Evolutionary conservation across 2,888 invertebrate genomes (phyloP).

Genomic region (Andrena haemorrhoa): DNA sequence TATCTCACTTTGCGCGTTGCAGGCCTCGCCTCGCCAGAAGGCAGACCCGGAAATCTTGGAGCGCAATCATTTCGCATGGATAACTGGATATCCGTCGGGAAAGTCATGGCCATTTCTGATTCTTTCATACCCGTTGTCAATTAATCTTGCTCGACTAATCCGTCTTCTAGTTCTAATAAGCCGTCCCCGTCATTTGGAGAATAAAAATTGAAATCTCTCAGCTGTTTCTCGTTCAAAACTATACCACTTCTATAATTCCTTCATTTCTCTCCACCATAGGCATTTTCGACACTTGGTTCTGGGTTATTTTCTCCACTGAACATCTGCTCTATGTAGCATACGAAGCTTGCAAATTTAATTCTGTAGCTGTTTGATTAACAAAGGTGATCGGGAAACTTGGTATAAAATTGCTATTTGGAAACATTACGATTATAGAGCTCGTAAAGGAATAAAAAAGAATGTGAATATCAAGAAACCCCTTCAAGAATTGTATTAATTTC

Average conservation of each 20-base stretch:
- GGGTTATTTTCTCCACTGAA: no score
- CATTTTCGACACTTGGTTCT: no score
- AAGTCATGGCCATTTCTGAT: neutral
- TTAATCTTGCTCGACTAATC: neutral
- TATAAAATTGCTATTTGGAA: neutral
- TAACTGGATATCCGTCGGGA: conserved; percentile 22
- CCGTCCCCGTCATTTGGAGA: no score
- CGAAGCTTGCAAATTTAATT: neutral
- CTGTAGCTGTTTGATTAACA: neutral
- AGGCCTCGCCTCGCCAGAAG: neutral
- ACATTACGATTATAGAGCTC: neutral
- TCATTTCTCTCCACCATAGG: no score
- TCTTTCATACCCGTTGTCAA: neutral
- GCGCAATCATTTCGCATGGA: conserved; percentile 8
- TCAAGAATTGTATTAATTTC: neutral
- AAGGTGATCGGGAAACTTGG: neutral
- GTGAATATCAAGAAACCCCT: neutral
- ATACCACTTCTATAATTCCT: no score
- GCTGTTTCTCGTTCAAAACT: no score
- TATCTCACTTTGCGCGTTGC: conserved; percentile 37
- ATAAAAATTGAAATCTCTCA: no score
- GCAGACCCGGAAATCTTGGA: conserved; percentile 10
- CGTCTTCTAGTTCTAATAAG: neutral
- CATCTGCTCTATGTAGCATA: no score
- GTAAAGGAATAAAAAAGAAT: neutral